A percentile compares a stretch with the other conserved stretches of the same genome.
Evolutionary conservation across 1,140 invertebrate genomes (phyloP).

Genomic region (Drosophila bifasciata): DNA sequence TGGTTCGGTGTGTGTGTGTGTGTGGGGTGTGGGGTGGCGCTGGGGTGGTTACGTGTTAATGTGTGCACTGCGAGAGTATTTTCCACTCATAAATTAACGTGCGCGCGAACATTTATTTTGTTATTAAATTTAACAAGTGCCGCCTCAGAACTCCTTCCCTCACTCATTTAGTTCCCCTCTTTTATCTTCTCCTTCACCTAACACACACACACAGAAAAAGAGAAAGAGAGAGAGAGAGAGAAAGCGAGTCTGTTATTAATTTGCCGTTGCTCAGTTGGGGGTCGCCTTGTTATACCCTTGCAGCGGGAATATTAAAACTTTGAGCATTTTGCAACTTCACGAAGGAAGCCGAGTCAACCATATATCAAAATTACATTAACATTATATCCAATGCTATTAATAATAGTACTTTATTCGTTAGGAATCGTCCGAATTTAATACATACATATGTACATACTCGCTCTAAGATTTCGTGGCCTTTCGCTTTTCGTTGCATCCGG

Average conservation of each 20-base stretch:
- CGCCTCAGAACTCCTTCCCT: conserved; percentile 13
- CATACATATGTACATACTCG: too few relatives aligned
- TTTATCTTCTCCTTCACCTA: not conserved
- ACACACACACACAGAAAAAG: not conserved
- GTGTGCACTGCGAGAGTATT: conserved; percentile 65
- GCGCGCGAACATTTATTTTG: conserved; percentile 77
- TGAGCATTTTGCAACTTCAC: too few relatives aligned
- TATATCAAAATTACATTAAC: too few relatives aligned
- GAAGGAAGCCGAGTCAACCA: too few relatives aligned
- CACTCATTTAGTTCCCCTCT: not conserved
- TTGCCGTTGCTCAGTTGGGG: conserved; percentile 59
- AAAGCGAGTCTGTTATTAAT: conserved; percentile 58
- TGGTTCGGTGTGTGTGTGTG: not conserved
- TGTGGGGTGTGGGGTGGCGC: not conserved
- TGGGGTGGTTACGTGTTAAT: conserved; percentile 61
- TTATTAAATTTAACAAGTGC: conserved; percentile 79
- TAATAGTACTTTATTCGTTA: too few relatives aligned
- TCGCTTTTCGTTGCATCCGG: too few relatives aligned
- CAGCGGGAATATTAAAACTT: not conserved
- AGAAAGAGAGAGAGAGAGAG: not conserved
- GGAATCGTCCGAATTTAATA: too few relatives aligned
- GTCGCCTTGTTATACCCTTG: conserved; percentile 3
- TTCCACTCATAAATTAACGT: conserved; percentile 74
- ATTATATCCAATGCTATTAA: too few relatives aligned
- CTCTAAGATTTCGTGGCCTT: too few relatives aligned